Evolutionary conservation across 2,797 vertebrate genomes (phyloP), one percentile per base, ranked within the genome.

Genomic region (Sebastes iracundus): DNA sequence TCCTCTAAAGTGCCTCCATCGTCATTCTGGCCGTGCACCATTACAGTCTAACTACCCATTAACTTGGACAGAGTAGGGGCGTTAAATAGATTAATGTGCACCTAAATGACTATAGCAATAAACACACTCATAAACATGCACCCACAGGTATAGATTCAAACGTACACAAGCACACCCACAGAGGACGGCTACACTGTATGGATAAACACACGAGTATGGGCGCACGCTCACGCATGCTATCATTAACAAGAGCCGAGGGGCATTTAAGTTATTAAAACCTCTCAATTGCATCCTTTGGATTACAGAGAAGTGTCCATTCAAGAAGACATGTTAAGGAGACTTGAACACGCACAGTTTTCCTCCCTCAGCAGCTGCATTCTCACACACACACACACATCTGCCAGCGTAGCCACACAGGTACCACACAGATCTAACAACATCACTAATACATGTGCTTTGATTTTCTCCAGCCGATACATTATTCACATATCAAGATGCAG

Each of bases 31-130:
- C 82, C 86, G 80, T 82, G 90, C 84, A 83, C 82, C 87, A 93
- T 93, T 93, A 91, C 63, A 81, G 81, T 87, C 90, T 89, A 94
- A 94, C 90, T 89, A 87, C 82, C 90, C 87, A 93, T 92, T 94
- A 92, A 84, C 64, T 83, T 83, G 80, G 79, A 92, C 89, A 90
- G 84, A 88, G 82, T 52, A 79, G 77, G 85, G 80, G 82, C 38
- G 79, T 93, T 91, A 92, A 92, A 86, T 81, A 87, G 90, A 93
- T 92, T 87, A 89, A 93, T 93, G 90, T 85, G 75, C 66, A 81
- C 77, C 83, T 87, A 80, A 92, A 91, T 85, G 88, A 91, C 85
- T 74, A 75, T 25, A 82, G 89, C 86, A 85, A 91, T 91, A 93
- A 92, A 93, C 88, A 88, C 81, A 83, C 86, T 82, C 84, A 89